phyloP scores from a whole-genome alignment of 1,140 invertebrate species.

The Polyergus mexicanus region DNA sequence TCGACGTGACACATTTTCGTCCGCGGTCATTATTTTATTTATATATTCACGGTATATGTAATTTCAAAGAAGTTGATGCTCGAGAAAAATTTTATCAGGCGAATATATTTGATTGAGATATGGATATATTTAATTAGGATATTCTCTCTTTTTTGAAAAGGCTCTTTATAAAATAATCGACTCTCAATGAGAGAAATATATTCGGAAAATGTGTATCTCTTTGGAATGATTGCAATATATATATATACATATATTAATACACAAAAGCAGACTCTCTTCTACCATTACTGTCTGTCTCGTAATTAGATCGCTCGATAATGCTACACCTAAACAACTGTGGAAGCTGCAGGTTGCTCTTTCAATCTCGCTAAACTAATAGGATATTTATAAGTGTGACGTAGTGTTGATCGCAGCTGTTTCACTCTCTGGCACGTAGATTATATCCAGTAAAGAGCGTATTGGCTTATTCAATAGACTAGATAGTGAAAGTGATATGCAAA shows the following conservation, averaged over 20 bases:
- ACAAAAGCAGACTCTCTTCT: neutral
- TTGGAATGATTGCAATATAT: conserved; percentile 2
- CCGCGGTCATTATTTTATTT: neutral
- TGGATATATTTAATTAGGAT: neutral
- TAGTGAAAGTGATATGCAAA: conserved; percentile 73
- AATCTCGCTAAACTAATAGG: neutral
- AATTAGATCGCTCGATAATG: conserved; percentile 20
- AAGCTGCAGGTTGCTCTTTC: neutral
- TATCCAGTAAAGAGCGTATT: neutral
- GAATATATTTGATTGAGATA: neutral
- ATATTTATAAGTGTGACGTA: neutral
- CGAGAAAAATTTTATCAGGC: neutral
- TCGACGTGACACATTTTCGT: conserved; percentile 34
- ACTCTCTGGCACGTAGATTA: conserved; percentile 14
- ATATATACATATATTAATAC: conserved; percentile 14
- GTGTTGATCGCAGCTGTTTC: neutral
- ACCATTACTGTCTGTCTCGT: neutral
- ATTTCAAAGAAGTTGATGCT: neutral
- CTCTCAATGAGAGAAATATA: neutral
- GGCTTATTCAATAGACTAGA: conserved; percentile 69
- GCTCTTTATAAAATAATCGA: neutral
- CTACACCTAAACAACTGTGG: conserved; percentile 24
- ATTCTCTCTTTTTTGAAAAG: neutral
- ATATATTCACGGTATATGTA: neutral
- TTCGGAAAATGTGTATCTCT: neutral